A percentile compares a stretch with the other conserved stretches of the same genome.
These are phyloP conservation scores for Bradypodion ventrale DNA, from an alignment of 2,797 vertebrate genomes.

Conservation along the genomic window DNA sequence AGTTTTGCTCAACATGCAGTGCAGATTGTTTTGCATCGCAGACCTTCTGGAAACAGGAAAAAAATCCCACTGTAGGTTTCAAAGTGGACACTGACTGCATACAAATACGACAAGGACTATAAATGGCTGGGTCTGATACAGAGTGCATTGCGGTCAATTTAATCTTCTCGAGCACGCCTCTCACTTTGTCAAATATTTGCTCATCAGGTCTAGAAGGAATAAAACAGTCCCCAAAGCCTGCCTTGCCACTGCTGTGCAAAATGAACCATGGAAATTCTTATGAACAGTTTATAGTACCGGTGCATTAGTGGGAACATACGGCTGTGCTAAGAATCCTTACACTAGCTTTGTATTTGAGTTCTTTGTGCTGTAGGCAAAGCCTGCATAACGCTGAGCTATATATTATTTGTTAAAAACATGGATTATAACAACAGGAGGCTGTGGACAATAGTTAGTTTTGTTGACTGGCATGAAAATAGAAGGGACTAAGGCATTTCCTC, in stretches of 20 bases:
- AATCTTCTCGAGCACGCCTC: constrained; percentile 46
- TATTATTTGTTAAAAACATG: neutral
- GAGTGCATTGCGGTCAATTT: constrained; percentile 56
- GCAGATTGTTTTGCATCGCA: constrained; percentile 44
- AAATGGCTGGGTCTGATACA: constrained; percentile 61
- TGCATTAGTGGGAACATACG: neutral
- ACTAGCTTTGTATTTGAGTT: neutral
- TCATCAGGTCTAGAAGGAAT: constrained; percentile 49
- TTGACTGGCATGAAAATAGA: neutral
- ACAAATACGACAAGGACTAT: constrained; percentile 59
- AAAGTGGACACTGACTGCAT: constrained; percentile 63
- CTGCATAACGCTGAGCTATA: neutral
- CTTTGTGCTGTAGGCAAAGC: too few species aligned
- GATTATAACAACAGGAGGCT: neutral
- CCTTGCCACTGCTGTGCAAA: constrained; percentile 47
- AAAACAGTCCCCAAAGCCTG: constrained; percentile 39
- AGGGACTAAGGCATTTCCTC: too few species aligned
- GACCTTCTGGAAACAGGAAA: constrained; percentile 61
- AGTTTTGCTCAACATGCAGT: constrained; percentile 18
- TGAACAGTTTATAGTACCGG: constrained; percentile 37
- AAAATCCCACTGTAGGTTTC: constrained; percentile 55
- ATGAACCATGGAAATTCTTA: constrained; percentile 55
- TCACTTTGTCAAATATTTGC: constrained; percentile 59
- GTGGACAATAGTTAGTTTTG: neutral
- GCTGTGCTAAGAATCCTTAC: neutral